phyloP scores from a whole-genome alignment of 2,113 vertebrate species.

The Cygnus buccinator region DNA sequence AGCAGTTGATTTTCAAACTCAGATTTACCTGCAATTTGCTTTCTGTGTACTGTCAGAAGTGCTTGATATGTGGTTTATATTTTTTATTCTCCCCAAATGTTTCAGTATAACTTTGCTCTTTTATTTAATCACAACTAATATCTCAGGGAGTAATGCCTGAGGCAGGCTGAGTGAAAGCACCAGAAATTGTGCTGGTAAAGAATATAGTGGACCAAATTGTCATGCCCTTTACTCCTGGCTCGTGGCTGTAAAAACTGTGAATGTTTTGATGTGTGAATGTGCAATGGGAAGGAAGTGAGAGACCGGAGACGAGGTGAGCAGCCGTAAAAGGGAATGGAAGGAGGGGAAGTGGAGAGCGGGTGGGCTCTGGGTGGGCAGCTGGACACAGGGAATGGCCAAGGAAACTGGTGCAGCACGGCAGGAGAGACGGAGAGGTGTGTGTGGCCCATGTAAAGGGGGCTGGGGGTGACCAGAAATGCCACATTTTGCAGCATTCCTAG shows the following conservation, averaged over 20 bases:
- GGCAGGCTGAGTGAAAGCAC: neutral
- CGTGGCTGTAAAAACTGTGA: neutral
- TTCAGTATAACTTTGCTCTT: constrained; percentile 39
- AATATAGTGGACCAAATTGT: neutral
- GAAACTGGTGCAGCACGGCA: fast-evolving
- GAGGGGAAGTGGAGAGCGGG: fast-evolving
- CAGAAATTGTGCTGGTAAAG: neutral
- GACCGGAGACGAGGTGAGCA: neutral
- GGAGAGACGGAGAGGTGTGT: fast-evolving
- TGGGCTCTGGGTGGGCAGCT: neutral
- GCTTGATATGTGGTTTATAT: neutral
- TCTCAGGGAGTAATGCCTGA: neutral
- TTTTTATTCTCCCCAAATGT: neutral
- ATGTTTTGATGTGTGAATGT: neutral
- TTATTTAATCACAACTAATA: constrained; percentile 9
- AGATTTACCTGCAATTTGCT: neutral
- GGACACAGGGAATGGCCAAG: fast-evolving
- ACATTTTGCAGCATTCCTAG: neutral
- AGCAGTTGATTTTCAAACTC: constrained; percentile 23
- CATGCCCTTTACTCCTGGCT: neutral
- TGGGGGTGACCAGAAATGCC: fast-evolving
- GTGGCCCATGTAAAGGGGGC: neutral
- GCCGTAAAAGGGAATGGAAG: neutral
- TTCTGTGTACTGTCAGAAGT: neutral
- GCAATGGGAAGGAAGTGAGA: neutral